Evolutionary conservation across 2,797 vertebrate genomes (phyloP), one percentile per base, ranked within the genome.

Genomic region (Microhierax caerulescens): DNA sequence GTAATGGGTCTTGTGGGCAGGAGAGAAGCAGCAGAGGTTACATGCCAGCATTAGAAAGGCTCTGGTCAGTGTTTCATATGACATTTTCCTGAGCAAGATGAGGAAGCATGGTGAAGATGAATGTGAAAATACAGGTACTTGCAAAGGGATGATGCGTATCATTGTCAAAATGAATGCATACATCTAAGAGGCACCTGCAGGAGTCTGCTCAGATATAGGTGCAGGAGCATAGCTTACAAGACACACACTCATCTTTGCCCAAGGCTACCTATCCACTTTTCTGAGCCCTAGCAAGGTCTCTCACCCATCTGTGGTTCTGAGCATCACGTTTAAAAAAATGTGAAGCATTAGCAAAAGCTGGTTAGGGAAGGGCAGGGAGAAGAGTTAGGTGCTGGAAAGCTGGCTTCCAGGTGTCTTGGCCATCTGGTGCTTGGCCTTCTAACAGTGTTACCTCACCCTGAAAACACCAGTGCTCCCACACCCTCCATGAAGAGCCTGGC

Each of bases 221-320:
- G 7, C 28, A 76, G 50, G 32, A 88, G 6, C 17, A 67, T 8
- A 19, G 9, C 27, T 64, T 53, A 32, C 22, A 41, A 30, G 17
- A 17, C 30, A 60, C 37, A 6, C 22, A 12, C 23, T 45, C 18
- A 24, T 1, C 47, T 75, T 65, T 61, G 15, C 30, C 59, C 83
- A 76, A 67, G 41, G 41, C 41, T 20, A 73, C 18, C 30, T 17
- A 10, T 5, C 5, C 27, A 30, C 5, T 12, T 37, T 67, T 43
- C 9, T 45, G 23, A 81, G 50, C 34, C 13, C 4, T 16, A 28
- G 45, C 37, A 57, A 78, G 3, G 4, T 79, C 34, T 75, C 23
- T 36, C 10, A 39, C 8, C 5, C 23, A 76, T 28, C 2, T 2
- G 0, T 0, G 1, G 12, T 34, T 90, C 15, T 61, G 32, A 85